Percentiles rank a stretch among this genome's conserved stretches.
Evolutionary conservation across 2,888 invertebrate genomes (phyloP).

Genomic region (Sphinx pinastri): DNA sequence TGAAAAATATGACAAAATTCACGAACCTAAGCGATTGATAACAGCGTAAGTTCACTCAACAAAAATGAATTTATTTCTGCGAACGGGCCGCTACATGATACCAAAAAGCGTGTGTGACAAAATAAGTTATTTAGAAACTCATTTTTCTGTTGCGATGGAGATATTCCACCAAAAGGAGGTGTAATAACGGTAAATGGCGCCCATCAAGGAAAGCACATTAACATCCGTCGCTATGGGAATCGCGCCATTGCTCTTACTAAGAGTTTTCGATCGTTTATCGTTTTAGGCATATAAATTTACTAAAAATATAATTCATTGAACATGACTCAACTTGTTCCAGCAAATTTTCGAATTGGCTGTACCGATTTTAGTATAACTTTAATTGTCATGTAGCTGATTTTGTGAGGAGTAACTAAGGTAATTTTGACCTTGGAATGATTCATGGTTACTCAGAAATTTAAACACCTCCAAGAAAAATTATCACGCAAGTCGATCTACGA

Average conservation of each 20-base stretch:
- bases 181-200: constrained; percentile 73
- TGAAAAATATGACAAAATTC: background rate
- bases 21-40: background rate
- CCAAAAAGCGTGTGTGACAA: constrained; percentile 57
- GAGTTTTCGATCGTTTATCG: constrained; percentile 33
- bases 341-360: too few species aligned
- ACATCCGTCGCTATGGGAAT: constrained; percentile 63
- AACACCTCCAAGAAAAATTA: too few species aligned
- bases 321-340: too few species aligned
- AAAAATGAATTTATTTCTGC: constrained; percentile 9
- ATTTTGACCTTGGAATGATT: too few species aligned
- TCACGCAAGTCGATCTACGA: too few species aligned
- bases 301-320: too few species aligned
- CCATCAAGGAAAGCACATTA: constrained; percentile 64
- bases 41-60: background rate
- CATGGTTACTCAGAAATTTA: too few species aligned
- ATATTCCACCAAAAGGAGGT: constrained; percentile 59
- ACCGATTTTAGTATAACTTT: too few species aligned
- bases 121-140: constrained; percentile 70
- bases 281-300: background rate
- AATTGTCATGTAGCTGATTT: too few species aligned
- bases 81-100: constrained; percentile 39
- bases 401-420: too few species aligned
- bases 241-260: constrained; percentile 46
- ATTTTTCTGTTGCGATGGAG: constrained; percentile 66